Evolutionary conservation across 2,888 invertebrate species (phyloP), one percentile per base, ranked within the genome.

Genomic region (Petrophora chlorosata): DNA sequence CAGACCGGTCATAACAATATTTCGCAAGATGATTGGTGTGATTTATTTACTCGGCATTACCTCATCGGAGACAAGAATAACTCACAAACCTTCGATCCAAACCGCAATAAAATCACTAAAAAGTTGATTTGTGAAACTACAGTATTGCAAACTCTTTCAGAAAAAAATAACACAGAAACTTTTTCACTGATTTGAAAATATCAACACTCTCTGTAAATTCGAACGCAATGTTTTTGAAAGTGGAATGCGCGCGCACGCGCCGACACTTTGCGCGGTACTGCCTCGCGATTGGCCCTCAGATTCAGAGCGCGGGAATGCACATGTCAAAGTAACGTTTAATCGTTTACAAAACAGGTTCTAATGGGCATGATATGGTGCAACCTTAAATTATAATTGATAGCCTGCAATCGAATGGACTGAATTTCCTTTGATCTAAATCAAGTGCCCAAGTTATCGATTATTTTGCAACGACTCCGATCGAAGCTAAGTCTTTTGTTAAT

Each of bases 231-330:
- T 46, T 53, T 66, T 68, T 59, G 48, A 61, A 70, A 67, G 47
- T 26, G 14, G 50, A 67, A 81, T 67, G 67, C 82, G 81, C 76
- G 78, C 82, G 78, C 67, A 51, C 61, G 71, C 79, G 73, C 71
- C 49, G 67, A 58, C 65, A 51, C 53, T 57, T 70, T 47, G 61
- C 78, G 73, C 79, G 67, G 60, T 73, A 88, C 88, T 87, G 76
- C 56, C 68, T 34, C 36, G 55, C 71, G 74, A 84, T 86, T 85
- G 82, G 82, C 45, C 67, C 67, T 59, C 50, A 62, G 65, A 73
- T 67, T 59, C 50, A 62, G 65, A 73, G 61, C 79, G 82, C 84
- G 85, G 82, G 79, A 85, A 82, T 74, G 78, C 73, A 73, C 61
- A 62, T 76, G 75, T 73, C 74, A 63, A 56, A 61, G 49, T 75